Evolutionary conservation across 2,113 vertebrate species (phyloP), one percentile per base, ranked within the genome.

Genomic region (Paramisgurnus dabryanus): DNA sequence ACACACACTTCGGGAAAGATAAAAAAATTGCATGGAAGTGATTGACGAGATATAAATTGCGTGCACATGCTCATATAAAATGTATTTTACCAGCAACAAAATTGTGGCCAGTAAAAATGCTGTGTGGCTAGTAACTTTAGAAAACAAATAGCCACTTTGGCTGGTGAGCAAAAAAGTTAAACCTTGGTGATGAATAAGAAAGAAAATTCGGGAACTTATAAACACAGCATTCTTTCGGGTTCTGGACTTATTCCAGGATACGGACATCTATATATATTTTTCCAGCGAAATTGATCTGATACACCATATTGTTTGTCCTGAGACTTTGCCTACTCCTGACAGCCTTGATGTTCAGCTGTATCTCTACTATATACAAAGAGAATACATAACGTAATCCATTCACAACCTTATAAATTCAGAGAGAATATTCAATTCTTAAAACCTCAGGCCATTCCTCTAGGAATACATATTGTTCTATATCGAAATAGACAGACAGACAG

Each of bases 361-460:
- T 40, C 40, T 66, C 69, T 12, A 34, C 34, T n/a, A 64, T 50
- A 66, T 55, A 53, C 43, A 66, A 34, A 69, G 43, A 66, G 69
- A 67, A 53, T 53, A 71, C 22, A 66, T 41, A 34, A 39, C 7
- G 7, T 7, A 58, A n/a, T 41, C 10, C 63, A 80, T 60, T 80
- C 70, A 73, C 58, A 73, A 27, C 13, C 53, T n/a, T 3, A 45
- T 49, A 61, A 68, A 57, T 70, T 55, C 66, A 49, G 71, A 63
- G 58, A 63, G 57, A 79, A 78, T 68, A 45, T 64, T 50, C 60
- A 76, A 40, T 57, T 76, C 55, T 8, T 58, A 13, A 18, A 15
- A 39, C 13, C 17, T 17, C 45, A 69, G 13, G 12, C 67, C 1
- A 7, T 74, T 60, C 55, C 11, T 60, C 18, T 11, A 22, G 43